Percentiles rank a stretch among this genome's conserved stretches.
phyloP scores from a whole-genome alignment of 2,888 invertebrate genomes.

The Bellardia bayeri region DNA sequence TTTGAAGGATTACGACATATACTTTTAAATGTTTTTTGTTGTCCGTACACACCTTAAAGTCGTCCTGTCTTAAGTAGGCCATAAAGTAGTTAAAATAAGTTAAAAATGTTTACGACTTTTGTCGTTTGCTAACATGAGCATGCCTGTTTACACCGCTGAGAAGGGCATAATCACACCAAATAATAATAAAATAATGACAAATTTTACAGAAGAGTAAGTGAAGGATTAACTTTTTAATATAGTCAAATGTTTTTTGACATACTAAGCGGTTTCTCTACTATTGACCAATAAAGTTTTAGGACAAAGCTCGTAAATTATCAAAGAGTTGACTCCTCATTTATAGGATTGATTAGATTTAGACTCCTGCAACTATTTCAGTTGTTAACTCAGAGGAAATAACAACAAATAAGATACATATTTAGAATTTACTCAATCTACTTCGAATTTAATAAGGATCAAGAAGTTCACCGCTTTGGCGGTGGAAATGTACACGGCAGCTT shows the following conservation, averaged over 20 bases:
- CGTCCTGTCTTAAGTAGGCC: slow-evolving; percentile 5
- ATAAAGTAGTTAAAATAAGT: slow-evolving; percentile 1
- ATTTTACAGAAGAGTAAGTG: too few species aligned
- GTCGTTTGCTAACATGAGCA: background rate
- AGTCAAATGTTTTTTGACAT: slow-evolving; percentile 17
- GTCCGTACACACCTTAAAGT: background rate
- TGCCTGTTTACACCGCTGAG: background rate
- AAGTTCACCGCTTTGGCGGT: too few species aligned
- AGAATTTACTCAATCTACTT: too few species aligned
- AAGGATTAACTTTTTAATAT: slow-evolving; percentile 29
- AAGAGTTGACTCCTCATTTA: too few species aligned
- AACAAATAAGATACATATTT: too few species aligned
- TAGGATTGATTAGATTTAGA: too few species aligned
- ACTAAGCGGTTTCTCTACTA: background rate
- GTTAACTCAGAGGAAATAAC: too few species aligned
- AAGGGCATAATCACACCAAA: background rate
- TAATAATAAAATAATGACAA: background rate
- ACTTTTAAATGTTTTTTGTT: background rate
- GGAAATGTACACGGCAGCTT: too few species aligned
- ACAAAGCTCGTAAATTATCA: too few species aligned
- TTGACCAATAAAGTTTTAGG: too few species aligned
- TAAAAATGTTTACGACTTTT: background rate
- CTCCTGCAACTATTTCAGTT: too few species aligned
- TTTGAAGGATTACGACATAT: background rate
- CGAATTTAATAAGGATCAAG: too few species aligned